phyloP scores from a whole-genome alignment of 1,140 invertebrate species.

The Drosophila sp. region DNA sequence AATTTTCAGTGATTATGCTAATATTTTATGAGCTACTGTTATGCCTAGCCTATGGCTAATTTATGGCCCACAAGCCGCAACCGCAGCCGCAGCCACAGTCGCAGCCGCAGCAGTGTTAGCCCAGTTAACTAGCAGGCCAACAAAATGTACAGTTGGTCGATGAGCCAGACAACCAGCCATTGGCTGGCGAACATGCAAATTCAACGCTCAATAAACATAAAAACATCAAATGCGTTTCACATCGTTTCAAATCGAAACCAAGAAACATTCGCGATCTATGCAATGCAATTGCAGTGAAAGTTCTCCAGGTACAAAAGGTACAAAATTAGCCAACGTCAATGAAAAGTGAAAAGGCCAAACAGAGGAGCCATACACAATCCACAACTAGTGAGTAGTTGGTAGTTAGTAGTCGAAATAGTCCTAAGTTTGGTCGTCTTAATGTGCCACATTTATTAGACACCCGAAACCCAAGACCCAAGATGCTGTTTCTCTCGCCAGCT shows the following conservation, averaged over 20 bases:
- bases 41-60: slow-evolving; percentile 47
- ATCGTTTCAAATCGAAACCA: slow-evolving; percentile 52
- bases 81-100: slow-evolving; percentile 1
- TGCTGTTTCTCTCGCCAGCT: slow-evolving; percentile 29
- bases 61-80: slow-evolving; percentile 25
- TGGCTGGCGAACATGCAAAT: slow-evolving; percentile 48
- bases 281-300: slow-evolving; percentile 8
- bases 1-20: slow-evolving; percentile 68
- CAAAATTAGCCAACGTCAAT: neutral
- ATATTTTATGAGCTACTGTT: slow-evolving; percentile 76
- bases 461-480: slow-evolving; percentile 19
- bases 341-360: slow-evolving; percentile 20
- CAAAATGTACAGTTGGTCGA: slow-evolving; percentile 34
- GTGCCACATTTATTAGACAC: slow-evolving; percentile 59
- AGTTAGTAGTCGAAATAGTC: neutral
- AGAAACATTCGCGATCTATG: neutral
- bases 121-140: slow-evolving; percentile 60
- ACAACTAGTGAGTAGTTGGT: too few species aligned
- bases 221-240: slow-evolving; percentile 10
- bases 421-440: slow-evolving; percentile 38
- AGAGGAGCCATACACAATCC: too few species aligned
- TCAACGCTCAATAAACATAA: slow-evolving; percentile 25
- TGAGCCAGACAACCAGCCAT: neutral
- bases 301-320: neutral
- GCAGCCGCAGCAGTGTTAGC: slow-evolving; percentile 38